A percentile compares a stretch with the other conserved stretches of the same genome.
These are phyloP conservation scores for Coleophora flavipennella DNA, from an alignment of 2,888 invertebrate genomes.

Conservation along the genomic window DNA sequence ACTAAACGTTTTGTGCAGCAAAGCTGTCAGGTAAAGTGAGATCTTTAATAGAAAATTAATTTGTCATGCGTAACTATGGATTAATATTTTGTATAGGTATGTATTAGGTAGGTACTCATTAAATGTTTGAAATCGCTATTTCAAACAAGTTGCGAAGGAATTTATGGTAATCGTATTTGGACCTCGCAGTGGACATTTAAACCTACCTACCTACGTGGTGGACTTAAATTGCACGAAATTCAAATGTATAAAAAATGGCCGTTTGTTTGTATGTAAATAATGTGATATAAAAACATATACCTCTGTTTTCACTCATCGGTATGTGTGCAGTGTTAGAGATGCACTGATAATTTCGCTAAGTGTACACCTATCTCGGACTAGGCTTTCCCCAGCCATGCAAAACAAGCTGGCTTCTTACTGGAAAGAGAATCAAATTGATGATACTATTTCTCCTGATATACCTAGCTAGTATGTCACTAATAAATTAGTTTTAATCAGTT, in stretches of 20 bases:
- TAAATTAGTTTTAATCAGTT: too few relatives aligned
- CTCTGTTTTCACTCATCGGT: constrained; percentile 24
- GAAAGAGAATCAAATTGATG: too few relatives aligned
- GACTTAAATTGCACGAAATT: constrained; percentile 23
- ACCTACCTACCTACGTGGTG: background rate
- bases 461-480: too few relatives aligned
- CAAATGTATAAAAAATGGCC: constrained; percentile 5
- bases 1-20: too few relatives aligned
- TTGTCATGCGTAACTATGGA: constrained; percentile 10
- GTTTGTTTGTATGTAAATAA: constrained; percentile 2
- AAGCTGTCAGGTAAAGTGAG: too few relatives aligned
- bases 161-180: constrained; percentile 17
- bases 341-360: constrained; percentile 43
- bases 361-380: constrained; percentile 11
- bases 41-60: constrained; percentile 27
- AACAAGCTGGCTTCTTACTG: too few relatives aligned
- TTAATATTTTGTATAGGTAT: too few relatives aligned
- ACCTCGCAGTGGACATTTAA: too few relatives aligned
- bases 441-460: too few relatives aligned
- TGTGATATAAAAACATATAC: constrained; percentile 7
- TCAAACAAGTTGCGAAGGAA: constrained; percentile 15
- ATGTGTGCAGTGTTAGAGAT: constrained; percentile 38
- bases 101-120: too few relatives aligned
- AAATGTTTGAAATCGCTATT: too few relatives aligned
- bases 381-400: constrained; percentile 28